Percentiles rank a stretch among this genome's conserved stretches.
Evolutionary conservation across 2,888 invertebrate genomes (phyloP).

Genomic region (Eutolmus rufibarbis): DNA sequence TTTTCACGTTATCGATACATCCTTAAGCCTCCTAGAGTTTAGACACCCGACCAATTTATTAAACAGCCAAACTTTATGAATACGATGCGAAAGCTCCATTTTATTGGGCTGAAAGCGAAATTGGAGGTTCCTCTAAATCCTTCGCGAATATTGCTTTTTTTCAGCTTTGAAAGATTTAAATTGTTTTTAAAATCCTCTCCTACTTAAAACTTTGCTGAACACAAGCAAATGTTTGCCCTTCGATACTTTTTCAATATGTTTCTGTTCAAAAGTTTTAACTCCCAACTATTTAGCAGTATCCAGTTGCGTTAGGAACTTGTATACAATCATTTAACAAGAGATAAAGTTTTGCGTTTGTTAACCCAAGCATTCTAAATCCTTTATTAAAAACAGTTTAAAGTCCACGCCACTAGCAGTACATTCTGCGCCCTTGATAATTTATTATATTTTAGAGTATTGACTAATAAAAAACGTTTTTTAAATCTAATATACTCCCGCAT

Average conservation of each 20-base stretch:
- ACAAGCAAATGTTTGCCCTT: neutral
- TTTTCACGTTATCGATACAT: neutral
- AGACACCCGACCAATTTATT: neutral
- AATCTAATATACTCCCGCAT: neutral
- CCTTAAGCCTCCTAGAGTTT: neutral
- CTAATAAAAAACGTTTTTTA: neutral
- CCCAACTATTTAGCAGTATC: neutral
- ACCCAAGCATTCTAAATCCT: no score
- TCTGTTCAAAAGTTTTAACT: neutral
- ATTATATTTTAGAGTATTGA: neutral
- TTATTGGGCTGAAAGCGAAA: neutral
- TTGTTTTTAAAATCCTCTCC: neutral
- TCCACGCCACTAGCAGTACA: neutral
- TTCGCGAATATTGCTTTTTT: neutral
- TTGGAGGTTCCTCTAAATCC: neutral
- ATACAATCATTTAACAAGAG: neutral
- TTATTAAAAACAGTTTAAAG: no score
- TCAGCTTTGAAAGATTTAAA: neutral
- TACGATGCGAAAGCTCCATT: neutral
- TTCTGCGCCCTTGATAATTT: neutral
- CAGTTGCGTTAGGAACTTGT: neutral
- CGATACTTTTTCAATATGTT: neutral
- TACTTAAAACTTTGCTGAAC: neutral
- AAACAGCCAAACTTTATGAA: neutral
- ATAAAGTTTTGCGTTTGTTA: no score